Conservation (phyloP, 53 echinoderm and acorn worm species). For the Echinometra lucunter region DNA sequence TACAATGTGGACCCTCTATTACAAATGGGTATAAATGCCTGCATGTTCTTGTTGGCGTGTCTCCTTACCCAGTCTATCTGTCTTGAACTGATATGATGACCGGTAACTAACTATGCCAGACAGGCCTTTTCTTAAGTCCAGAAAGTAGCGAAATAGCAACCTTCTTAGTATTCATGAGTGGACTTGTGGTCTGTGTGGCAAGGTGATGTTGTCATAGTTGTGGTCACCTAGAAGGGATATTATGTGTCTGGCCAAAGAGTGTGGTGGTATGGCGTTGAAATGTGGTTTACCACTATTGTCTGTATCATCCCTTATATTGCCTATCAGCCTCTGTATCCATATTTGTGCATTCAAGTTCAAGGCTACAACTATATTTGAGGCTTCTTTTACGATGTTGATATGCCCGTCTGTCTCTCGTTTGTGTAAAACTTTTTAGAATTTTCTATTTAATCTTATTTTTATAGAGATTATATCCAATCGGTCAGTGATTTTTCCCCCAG, state of each 20-base stretch:
- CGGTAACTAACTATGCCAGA: background rate
- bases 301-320: background rate
- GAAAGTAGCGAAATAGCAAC: background rate
- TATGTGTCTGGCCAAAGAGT: slow-evolving; percentile 13
- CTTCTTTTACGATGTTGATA: background rate
- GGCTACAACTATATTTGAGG: background rate
- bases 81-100: background rate
- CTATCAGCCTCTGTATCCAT: background rate
- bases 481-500: background rate
- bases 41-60: background rate
- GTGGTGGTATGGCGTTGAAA: slow-evolving; percentile 24
- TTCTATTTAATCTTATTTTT: background rate
- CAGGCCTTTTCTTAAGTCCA: background rate
- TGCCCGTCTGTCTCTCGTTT: background rate
- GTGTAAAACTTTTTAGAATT: background rate
- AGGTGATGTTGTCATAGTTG: slow-evolving; percentile 43
- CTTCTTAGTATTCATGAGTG: slow-evolving; percentile 27
- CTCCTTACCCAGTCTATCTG: background rate
- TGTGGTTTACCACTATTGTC: slow-evolving; percentile 26
- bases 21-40: too few species aligned
- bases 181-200: slow-evolving; percentile 43
- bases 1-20: too few species aligned
- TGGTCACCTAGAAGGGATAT: slow-evolving; percentile 29
- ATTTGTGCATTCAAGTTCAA: background rate
- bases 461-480: background rate